Evolutionary conservation across 1,140 invertebrate genomes (phyloP).

Genomic region (Drosophila sp.): DNA sequence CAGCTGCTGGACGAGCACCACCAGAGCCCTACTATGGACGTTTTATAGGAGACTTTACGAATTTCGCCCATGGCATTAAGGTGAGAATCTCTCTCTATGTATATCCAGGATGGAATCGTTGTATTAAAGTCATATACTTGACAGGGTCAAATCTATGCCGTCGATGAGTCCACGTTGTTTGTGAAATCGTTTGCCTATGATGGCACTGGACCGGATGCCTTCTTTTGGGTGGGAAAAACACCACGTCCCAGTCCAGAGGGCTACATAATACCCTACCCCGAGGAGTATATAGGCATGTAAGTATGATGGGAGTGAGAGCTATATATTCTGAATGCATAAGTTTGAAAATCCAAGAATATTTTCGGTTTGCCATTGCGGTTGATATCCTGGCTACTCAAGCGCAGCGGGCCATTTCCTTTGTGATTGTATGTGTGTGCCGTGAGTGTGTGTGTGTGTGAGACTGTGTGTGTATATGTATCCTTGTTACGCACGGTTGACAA

Average conservation of each 20-base stretch:
- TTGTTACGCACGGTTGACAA: conserved; percentile 82
- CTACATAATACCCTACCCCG: conserved; percentile 92
- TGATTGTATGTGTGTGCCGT: conserved; percentile 16
- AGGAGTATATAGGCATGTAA: conserved; percentile 89
- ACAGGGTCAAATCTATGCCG: conserved; percentile 90
- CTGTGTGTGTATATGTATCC: conserved; percentile 30
- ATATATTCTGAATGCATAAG: conserved; percentile 11
- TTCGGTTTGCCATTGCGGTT: conserved; percentile 13
- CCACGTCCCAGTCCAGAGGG: conserved; percentile 90
- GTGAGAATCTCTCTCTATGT: conserved; percentile 44
- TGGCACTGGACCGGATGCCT: conserved; percentile 92
- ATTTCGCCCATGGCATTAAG: conserved; percentile 89
- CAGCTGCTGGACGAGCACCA: conserved; percentile 80
- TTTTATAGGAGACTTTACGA: conserved; percentile 87
- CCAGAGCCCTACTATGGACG: conserved; percentile 90
- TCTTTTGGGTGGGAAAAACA: conserved; percentile 94
- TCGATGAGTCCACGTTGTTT: conserved; percentile 94
- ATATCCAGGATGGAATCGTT: background rate
- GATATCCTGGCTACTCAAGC: conserved; percentile 69
- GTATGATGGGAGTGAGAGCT: conserved; percentile 55
- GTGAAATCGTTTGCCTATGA: conserved; percentile 94
- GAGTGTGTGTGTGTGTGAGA: conserved; percentile 23
- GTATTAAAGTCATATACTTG: background rate
- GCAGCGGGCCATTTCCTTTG: conserved; percentile 70
- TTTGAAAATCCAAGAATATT: conserved; percentile 1